Evolutionary conservation across 1,140 invertebrate species (phyloP), one percentile per base, ranked within the genome.

Genomic region (Brachionus manjavacas): DNA sequence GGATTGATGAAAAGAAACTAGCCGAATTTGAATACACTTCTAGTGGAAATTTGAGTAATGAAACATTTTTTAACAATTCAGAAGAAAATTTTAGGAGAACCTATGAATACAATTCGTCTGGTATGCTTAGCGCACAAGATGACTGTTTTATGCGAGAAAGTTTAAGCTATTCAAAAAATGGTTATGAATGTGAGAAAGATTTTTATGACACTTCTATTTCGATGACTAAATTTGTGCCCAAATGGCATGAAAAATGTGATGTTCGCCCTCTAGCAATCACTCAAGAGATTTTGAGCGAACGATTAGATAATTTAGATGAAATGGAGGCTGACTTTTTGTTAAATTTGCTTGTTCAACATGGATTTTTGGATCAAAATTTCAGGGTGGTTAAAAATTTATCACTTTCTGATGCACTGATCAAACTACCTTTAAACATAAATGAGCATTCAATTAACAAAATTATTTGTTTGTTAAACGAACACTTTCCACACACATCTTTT

Each of bases 161-260:
- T 46, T 23, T 76, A 46, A 49, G 43, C 39, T 76, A 76, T 46
- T 25, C 39, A 2, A 20, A 49, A 76, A 12, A 49, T 76, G 72
- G 72, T 11, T 76, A 76, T 46, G 72, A 49, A 23, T 49, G 43
- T 46, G 72, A 46, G 9, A 28, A 49, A 4, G 43, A 76, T 31
- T 23, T 11, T 25, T 72, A 39, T 16, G 72, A 76, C 25, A 28
- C 39, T 12, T 46, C 39, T 2, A 76, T 76, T 46, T 46, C 41
- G 12, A 76, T 2, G 43, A 76, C 72, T 28, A 46, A 46, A 28
- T 76, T 76, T 46, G 20, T 9, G 16, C 39, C 72, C 1, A 76
- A 76, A 46, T 76, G 72, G 72, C 43, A 46, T 23, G 43, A 76
- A 1, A 76, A 46, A 14, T 76, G 72, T n/a, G 72, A 76, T 35